Conservation (phyloP, 2,797 vertebrate genomes). For the Parauchenoglanis ngamensis region DNA sequence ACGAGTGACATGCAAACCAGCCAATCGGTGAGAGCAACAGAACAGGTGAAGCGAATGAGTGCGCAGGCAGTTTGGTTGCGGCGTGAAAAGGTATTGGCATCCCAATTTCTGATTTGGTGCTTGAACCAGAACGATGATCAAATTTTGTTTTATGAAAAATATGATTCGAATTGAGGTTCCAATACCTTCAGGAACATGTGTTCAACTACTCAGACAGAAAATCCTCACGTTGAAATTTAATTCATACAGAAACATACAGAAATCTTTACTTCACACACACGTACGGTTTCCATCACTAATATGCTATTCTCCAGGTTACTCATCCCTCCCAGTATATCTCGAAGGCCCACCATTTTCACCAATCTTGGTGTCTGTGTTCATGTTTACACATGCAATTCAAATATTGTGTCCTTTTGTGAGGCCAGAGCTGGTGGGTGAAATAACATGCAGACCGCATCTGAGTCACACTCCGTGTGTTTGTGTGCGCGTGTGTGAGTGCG, state of each 20-base stretch:
- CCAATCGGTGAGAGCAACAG: conserved; percentile 74
- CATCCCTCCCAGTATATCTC: background rate
- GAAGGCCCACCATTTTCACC: background rate
- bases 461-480: background rate
- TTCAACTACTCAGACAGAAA: background rate
- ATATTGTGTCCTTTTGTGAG: conserved; percentile 16
- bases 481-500: conserved; percentile 60
- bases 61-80: conserved; percentile 61
- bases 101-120: conserved; percentile 9
- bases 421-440: conserved; percentile 40
- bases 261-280: background rate
- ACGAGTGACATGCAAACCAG: conserved; percentile 75
- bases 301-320: background rate
- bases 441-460: conserved; percentile 32
- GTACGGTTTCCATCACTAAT: background rate
- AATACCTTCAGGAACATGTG: conserved; percentile 26
- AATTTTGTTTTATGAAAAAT: background rate
- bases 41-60: conserved; percentile 75
- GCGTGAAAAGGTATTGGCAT: conserved; percentile 35
- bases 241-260: background rate
- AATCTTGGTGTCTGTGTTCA: background rate
- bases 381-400: conserved; percentile 38
- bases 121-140: background rate
- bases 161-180: background rate
- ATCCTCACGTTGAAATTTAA: background rate